Evolutionary conservation across 2,888 invertebrate genomes (phyloP), one percentile per base, ranked within the genome.

Genomic region (Branchipolynoe longqiensis): DNA sequence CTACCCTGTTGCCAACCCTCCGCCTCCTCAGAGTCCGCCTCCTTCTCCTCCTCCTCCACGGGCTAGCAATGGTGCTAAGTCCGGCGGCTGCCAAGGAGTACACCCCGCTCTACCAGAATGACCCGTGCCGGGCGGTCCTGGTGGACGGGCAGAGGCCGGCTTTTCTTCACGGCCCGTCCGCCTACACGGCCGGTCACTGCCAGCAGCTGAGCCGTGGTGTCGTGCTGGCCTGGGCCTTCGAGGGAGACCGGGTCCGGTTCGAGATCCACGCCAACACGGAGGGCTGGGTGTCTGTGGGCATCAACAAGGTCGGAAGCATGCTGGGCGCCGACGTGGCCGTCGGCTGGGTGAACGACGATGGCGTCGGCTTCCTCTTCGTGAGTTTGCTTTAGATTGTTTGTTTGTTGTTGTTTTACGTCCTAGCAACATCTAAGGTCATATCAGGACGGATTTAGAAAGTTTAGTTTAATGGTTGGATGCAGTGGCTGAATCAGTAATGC

Each of bases 211-310:
- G 48, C 14, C 25, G 14, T 4, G 78, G 33, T 22, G 48, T 78
- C 2, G 48, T n/a, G 28, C 41, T 78, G 14, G 78, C 48, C 41
- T 78, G 78, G 78, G 48, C 41, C 48, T 28, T 78, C 28, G 78
- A 78, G 41, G 78, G 28, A 28, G 28, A 41, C 1, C 22, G 4
- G 8, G 48, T 78, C 25, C 25, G 25, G 2, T 41, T 78, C 1
- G 78, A 78, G 54, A 33, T 78, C 28, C 78, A 78, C 28, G 78
- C 78, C 25, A 8, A n/a, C 48, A 78, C 78, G 3, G 48, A 78
- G 41, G 78, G 78, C 6, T 78, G 78, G 78, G 78, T 78, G 78
- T 1, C 78, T 12, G 48, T 78, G 12, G 78, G 78, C 78, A n/a
- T 78, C 78, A 78, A 78, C 78, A 3, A 22, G 18, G 25, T 8